These are phyloP conservation scores for Horisme vitalbata DNA, from an alignment of 2,888 invertebrate species.

Conservation along the genomic window DNA sequence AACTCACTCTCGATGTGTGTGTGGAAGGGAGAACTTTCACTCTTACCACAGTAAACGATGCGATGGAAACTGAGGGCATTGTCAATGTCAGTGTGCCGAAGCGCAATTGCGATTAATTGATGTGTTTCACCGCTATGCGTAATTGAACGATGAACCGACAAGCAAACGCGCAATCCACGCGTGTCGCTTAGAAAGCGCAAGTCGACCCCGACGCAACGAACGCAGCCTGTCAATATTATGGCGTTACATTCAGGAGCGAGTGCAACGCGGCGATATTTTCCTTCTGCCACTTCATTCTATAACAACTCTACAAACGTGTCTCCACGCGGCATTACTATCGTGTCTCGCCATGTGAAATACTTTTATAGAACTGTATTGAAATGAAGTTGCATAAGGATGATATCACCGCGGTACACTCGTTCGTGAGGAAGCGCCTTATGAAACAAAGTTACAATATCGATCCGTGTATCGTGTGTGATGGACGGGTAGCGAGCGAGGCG, in stretches of 20 bases:
- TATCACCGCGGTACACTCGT: too few relatives aligned
- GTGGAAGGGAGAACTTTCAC: constrained; percentile 16
- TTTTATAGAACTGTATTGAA: too few relatives aligned
- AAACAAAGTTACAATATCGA: constrained; percentile 44
- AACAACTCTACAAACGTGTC: too few relatives aligned
- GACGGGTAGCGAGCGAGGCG: constrained; percentile 31
- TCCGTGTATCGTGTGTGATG: constrained; percentile 53
- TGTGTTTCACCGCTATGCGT: constrained; percentile 61
- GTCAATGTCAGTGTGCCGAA: constrained; percentile 62
- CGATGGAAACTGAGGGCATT: constrained; percentile 51
- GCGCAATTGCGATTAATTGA: constrained; percentile 54
- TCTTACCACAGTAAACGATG: constrained; percentile 41
- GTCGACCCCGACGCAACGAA: constrained; percentile 40
- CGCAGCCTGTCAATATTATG: constrained; percentile 37
- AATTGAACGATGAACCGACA: constrained; percentile 46
- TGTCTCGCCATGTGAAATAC: too few relatives aligned
- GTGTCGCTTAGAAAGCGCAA: constrained; percentile 59
- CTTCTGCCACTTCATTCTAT: too few relatives aligned
- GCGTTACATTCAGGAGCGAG: too few relatives aligned
- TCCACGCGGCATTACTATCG: too few relatives aligned
- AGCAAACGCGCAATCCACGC: constrained; percentile 50
- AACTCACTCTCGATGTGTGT: too few relatives aligned
- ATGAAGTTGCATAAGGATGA: too few relatives aligned
- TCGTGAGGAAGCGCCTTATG: too few relatives aligned
- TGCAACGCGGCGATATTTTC: too few relatives aligned